A percentile compares a stretch with the other conserved stretches of the same genome.
phyloP scores from a whole-genome alignment of 2,888 invertebrate genomes.

The Lysandra bellargus region DNA sequence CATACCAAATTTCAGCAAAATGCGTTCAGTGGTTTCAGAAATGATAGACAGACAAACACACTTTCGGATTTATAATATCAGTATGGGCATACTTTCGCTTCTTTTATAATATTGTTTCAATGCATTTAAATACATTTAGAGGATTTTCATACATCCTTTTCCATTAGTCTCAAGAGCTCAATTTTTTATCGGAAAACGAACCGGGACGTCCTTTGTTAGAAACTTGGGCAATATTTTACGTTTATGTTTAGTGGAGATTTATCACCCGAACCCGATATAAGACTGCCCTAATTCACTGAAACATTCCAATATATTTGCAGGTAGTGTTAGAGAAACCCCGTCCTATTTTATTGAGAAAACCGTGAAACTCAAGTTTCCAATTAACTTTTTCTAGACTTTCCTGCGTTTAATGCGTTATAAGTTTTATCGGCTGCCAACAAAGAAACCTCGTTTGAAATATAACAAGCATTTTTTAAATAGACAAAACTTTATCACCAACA shows the following conservation, averaged over 20 bases:
- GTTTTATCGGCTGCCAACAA: not conserved
- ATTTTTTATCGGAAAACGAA: slow-evolving; percentile 3
- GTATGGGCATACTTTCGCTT: no score
- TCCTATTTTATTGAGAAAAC: not conserved
- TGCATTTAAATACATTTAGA: no score
- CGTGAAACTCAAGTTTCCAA: not conserved
- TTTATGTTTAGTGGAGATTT: slow-evolving; percentile 18
- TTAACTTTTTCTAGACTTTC: not conserved
- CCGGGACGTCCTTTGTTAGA: not conserved
- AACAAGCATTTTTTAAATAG: no score
- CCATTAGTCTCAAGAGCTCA: not conserved
- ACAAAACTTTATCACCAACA: no score
- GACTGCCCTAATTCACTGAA: not conserved
- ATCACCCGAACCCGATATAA: slow-evolving; percentile 13
- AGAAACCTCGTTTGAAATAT: not conserved
- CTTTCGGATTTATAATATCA: no score
- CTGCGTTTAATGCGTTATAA: not conserved
- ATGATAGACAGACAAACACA: no score
- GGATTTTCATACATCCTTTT: not conserved
- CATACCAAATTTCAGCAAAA: no score
- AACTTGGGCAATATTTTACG: slow-evolving; percentile 13
- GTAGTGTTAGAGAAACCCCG: not conserved
- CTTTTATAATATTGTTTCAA: no score
- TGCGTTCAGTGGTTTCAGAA: no score
- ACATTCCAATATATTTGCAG: not conserved